Conservation (phyloP, 2,113 vertebrate genomes). For the Oceanodroma tethys region DNA sequence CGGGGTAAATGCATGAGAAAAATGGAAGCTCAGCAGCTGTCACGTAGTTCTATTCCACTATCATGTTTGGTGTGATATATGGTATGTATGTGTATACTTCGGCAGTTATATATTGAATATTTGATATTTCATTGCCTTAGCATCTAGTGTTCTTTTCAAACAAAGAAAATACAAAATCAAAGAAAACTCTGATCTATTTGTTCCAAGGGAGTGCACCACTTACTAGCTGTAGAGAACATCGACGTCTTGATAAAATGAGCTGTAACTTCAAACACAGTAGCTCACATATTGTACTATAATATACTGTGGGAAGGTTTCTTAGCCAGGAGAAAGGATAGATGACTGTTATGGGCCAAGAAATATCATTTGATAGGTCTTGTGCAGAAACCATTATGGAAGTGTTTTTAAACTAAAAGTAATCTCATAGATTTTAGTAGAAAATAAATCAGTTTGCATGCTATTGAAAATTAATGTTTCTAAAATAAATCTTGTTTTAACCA, state of each 20-base stretch:
- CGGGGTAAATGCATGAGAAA: constrained; percentile 44
- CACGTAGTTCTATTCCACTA: constrained; percentile 32
- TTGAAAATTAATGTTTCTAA: constrained; percentile 53
- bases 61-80: not conserved
- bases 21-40: constrained; percentile 15
- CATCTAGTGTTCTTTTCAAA: constrained; percentile 30
- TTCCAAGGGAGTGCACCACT: not conserved
- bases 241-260: constrained; percentile 10
- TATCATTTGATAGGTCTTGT: constrained; percentile 4
- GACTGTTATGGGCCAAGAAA: not conserved
- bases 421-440: constrained; percentile 47
- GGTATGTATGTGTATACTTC: not conserved
- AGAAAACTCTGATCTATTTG: not conserved
- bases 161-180: not conserved
- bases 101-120: not conserved
- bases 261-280: constrained; percentile 15
- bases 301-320: constrained; percentile 16
- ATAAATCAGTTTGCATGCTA: constrained; percentile 34
- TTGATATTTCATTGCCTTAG: constrained; percentile 34
- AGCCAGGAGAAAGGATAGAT: constrained; percentile 15
- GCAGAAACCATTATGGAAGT: constrained; percentile 42
- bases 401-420: constrained; percentile 49
- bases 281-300: not conserved
- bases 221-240: constrained; percentile 15
- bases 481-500: constrained; percentile 59